phyloP scores from a whole-genome alignment of 2,797 vertebrate genomes.

The Hybognathus amarus region DNA sequence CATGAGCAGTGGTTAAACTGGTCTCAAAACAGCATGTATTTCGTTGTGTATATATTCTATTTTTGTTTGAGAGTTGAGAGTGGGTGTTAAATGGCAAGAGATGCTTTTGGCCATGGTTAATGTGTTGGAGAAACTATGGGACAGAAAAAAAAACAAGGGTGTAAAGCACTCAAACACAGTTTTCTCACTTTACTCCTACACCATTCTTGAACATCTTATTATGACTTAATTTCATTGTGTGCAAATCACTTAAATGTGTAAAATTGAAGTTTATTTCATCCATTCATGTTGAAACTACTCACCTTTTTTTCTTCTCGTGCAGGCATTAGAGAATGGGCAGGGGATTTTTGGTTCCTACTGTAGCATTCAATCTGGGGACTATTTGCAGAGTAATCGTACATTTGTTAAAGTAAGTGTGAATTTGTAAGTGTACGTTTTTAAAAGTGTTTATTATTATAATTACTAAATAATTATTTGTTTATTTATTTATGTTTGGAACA shows the following conservation, averaged over 20 bases:
- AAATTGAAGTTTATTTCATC: neutral
- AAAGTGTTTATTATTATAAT: neutral
- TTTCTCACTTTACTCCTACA: neutral
- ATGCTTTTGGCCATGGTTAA: conserved; percentile 32
- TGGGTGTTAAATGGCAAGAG: conserved; percentile 29
- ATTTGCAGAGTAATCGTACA: neutral
- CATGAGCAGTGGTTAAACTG: neutral
- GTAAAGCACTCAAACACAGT: conserved; percentile 13
- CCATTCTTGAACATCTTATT: neutral
- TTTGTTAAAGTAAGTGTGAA: neutral
- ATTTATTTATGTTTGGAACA: neutral
- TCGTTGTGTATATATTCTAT: conserved; percentile 2
- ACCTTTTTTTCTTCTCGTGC: neutral
- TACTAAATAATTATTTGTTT: too few species aligned
- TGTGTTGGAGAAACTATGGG: conserved; percentile 21
- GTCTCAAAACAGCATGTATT: conserved; percentile 34
- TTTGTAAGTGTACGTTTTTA: neutral
- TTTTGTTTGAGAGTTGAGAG: neutral
- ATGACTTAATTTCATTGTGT: neutral
- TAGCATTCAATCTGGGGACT: neutral
- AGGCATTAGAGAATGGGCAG: neutral
- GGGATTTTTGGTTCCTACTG: neutral
- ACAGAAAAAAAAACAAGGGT: conserved; percentile 15
- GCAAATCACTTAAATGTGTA: neutral
- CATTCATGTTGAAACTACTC: neutral